Evolutionary conservation across 2,797 vertebrate genomes (phyloP), one percentile per base, ranked within the genome.

Genomic region (Chloroceryle amazona): DNA sequence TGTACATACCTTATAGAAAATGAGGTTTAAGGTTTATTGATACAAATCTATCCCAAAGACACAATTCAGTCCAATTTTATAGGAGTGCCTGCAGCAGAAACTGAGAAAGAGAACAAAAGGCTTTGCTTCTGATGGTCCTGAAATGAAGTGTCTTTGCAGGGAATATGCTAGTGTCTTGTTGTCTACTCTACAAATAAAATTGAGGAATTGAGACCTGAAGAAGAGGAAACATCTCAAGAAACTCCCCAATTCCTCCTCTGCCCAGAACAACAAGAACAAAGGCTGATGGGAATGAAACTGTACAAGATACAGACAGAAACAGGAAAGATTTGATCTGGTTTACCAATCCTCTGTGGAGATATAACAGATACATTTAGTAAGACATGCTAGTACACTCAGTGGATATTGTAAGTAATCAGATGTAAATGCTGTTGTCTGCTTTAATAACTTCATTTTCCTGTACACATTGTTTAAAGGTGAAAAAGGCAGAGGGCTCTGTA

Each of bases 181-280:
- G 23, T 46, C 55, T 81, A 35, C 13, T 39, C 23, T 70, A 9
- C 8, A 3, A 83, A 61, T 39, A 91, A 73, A 93, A 94, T 82
- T 94, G 93, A 94, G 94, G 95, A 97, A 96, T 31, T 93, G 91
- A 94, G 90, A 93, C 39, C 46, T 90, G 47, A 88, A 88, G 78
- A 97, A 95, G 93, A 78, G 82, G 90, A 95, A 97, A 83, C 14
- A 31, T 83, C 52, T 91, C 49, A 78, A 93, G 65, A 67, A 61
- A 14, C 10, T 10, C 60, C 26, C 18, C 4, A 10, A 93, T 58
- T 75, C 8, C 16, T 82, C 35, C 49, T 91, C 31, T 84, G 37
- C 15, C 42, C 26, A 88, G 58, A 78, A 72, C 18, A 73, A 41
- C 7, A 81, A 67, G 41, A 68, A 4, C 11, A 52, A 73, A 67